phyloP scores from a whole-genome alignment of 2,113 vertebrate genomes.

The Diadophis punctatus region DNA sequence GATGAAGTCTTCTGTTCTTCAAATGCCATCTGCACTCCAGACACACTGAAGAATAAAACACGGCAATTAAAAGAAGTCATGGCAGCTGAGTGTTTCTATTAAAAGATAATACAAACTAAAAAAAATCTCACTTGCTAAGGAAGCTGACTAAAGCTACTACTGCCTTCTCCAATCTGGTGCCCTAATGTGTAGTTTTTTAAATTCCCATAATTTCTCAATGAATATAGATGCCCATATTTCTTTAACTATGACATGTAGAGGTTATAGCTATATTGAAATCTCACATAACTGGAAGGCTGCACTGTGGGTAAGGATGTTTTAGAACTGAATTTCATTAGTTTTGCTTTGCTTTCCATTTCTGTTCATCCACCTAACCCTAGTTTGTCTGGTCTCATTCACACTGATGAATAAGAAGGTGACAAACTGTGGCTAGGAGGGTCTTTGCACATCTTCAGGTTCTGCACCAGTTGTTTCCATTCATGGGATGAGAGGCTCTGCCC shows the following conservation, averaged over 20 bases:
- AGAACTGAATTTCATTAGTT: neutral
- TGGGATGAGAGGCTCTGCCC: neutral
- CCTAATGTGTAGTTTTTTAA: neutral
- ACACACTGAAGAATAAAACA: slow-evolving; percentile 17
- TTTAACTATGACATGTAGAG: neutral
- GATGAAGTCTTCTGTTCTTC: slow-evolving; percentile 5
- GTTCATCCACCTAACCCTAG: neutral
- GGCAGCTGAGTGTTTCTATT: neutral
- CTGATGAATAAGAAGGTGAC: neutral
- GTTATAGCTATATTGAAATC: neutral
- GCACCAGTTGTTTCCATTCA: neutral
- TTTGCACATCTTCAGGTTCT: neutral
- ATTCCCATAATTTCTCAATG: neutral
- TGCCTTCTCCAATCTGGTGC: neutral
- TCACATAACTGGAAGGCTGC: neutral
- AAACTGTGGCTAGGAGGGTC: neutral
- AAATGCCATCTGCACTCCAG: slow-evolving; percentile 1
- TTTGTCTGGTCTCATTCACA: neutral
- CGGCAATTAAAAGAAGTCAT: slow-evolving; percentile 7
- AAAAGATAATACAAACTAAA: neutral
- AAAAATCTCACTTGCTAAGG: neutral
- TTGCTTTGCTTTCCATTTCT: neutral
- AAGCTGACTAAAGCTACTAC: neutral
- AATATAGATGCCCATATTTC: neutral
- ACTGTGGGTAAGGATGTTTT: neutral